phyloP scores from a whole-genome alignment of 2,113 vertebrate species.

The Brachypteracias leptosomus region DNA sequence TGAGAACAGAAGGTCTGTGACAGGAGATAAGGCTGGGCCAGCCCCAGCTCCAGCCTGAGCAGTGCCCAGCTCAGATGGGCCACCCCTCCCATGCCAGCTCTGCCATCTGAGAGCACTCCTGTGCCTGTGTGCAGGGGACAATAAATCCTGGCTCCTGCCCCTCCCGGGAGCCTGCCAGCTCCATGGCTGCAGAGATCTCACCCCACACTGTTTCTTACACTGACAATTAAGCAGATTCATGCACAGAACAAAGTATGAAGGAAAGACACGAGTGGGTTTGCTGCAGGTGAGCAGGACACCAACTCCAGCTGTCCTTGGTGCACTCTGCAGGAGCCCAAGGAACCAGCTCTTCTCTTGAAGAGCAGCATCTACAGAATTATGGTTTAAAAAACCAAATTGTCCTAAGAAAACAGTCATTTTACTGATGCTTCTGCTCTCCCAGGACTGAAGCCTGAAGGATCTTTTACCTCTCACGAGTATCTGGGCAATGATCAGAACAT shows the following conservation, averaged over 20 bases:
- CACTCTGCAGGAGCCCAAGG: not conserved
- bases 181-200: not conserved
- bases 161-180: not conserved
- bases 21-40: not conserved
- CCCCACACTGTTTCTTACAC: not conserved
- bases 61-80: no score
- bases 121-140: not conserved
- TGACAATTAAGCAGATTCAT: not conserved
- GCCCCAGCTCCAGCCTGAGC: no score
- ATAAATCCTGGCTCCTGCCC: not conserved
- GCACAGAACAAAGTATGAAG: not conserved
- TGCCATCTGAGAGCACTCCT: no score
- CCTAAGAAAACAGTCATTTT: not conserved
- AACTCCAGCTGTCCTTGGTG: not conserved
- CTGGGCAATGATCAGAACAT: not conserved
- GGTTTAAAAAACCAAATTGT: not conserved
- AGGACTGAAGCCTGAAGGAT: not conserved
- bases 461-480: not conserved
- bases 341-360: not conserved
- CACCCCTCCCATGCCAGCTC: no score
- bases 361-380: not conserved
- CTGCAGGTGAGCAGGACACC: not conserved
- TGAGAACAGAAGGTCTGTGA: not conserved
- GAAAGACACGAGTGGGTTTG: not conserved
- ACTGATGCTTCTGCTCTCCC: not conserved